Evolutionary conservation across 2,888 invertebrate genomes (phyloP).

Genomic region (Rhagonycha lutea): DNA sequence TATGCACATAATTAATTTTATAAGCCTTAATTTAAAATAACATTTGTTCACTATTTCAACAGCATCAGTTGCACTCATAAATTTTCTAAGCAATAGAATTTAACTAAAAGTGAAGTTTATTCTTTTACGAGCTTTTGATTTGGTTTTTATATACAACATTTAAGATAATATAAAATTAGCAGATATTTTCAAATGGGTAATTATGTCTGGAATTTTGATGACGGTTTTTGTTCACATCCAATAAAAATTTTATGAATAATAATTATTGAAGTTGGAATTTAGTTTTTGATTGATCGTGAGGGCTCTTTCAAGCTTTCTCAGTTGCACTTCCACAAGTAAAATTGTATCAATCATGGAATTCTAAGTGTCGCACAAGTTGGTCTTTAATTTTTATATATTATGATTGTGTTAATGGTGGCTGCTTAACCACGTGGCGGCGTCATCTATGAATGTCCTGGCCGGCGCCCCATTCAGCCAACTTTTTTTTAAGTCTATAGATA

Average conservation of each 20-base stretch:
- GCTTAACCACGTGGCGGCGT: slow-evolving; percentile 18
- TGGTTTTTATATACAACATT: not conserved
- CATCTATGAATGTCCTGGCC: slow-evolving; percentile 25
- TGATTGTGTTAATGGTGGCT: slow-evolving; percentile 12
- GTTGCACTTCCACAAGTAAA: not conserved
- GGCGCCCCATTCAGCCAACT: slow-evolving; percentile 30
- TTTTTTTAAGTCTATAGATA: slow-evolving; percentile 28
- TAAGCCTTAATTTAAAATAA: not conserved
- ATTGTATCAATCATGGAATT: slow-evolving; percentile 23
- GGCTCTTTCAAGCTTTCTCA: not conserved
- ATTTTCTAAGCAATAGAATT: not conserved
- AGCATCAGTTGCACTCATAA: not conserved
- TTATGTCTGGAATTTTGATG: not conserved
- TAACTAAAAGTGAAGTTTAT: not conserved
- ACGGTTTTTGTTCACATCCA: not conserved
- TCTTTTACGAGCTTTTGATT: not conserved
- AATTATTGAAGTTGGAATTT: not conserved
- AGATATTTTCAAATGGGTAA: not conserved
- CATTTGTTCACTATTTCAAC: not conserved
- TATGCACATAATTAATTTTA: slow-evolving; percentile 3
- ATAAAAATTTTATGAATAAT: not conserved
- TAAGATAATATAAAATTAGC: not conserved
- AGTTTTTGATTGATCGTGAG: not conserved
- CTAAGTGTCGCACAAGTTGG: slow-evolving; percentile 9
- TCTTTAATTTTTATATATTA: slow-evolving; percentile 14